Evolutionary conservation across 2,113 vertebrate species (phyloP).

Genomic region (Anser cygnoides): DNA sequence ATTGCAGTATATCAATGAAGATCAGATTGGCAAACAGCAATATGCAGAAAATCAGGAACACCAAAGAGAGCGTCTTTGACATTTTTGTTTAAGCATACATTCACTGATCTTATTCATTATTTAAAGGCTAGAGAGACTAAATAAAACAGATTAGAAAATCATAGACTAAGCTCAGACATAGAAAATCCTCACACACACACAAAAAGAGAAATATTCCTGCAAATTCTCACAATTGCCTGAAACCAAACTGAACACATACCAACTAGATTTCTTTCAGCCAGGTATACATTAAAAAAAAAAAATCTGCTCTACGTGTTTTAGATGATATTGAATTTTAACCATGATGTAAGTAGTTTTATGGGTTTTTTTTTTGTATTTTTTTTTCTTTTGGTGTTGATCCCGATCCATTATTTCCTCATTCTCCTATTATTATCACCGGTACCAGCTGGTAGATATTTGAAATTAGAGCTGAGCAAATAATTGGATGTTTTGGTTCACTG

Average conservation of each 20-base stretch:
- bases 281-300: not conserved
- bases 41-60: constrained; percentile 12
- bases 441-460: constrained; percentile 50
- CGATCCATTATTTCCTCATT: constrained; percentile 38
- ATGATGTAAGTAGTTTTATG: not conserved
- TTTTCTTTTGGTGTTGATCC: not conserved
- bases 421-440: constrained; percentile 41
- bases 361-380: no score
- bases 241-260: not conserved
- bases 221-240: not conserved
- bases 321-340: not conserved
- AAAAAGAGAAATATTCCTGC: not conserved
- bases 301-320: not conserved
- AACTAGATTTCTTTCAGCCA: not conserved
- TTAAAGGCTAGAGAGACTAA: constrained; percentile 23
- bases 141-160: constrained; percentile 5
- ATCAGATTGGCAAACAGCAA: constrained; percentile 39
- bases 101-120: not conserved
- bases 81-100: not conserved
- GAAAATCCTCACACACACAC: not conserved
- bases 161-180: not conserved
- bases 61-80: not conserved
- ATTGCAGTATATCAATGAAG: constrained; percentile 13
- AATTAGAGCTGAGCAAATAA: constrained; percentile 62
- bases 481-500: constrained; percentile 64